Conservation (phyloP, 2,797 vertebrate species). For the Galagoides demidoff region DNA sequence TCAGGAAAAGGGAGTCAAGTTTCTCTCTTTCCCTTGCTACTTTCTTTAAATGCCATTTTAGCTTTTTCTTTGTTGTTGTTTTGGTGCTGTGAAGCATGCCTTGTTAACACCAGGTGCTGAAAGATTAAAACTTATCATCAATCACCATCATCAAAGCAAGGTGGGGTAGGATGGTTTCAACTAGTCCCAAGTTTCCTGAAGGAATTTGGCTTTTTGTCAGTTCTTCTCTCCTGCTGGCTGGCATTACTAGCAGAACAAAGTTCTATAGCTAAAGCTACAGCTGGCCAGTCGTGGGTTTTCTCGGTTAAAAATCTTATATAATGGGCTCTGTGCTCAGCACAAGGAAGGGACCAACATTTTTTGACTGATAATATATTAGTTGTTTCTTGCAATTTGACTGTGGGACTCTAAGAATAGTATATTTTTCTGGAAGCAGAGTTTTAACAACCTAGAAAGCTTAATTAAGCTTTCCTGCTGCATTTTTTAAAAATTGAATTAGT, state of each 20-base stretch:
- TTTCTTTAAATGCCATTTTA: background rate
- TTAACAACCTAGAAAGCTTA: conserved; percentile 81
- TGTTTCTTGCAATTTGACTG: conserved; percentile 53
- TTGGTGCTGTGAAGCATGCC: conserved; percentile 36
- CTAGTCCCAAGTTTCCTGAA: conserved; percentile 47
- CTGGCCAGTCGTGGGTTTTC: background rate
- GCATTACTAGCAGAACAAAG: background rate
- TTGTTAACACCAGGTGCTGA: conserved; percentile 72
- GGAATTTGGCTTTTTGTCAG: conserved; percentile 70
- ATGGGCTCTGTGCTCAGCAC: background rate
- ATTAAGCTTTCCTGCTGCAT: conserved; percentile 75
- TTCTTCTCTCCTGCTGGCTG: background rate
- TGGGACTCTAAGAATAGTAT: conserved; percentile 71
- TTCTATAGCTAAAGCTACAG: background rate
- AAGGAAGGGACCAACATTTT: background rate
- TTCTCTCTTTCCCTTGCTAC: background rate
- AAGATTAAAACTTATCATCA: conserved; percentile 64
- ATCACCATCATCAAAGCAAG: conserved; percentile 72
- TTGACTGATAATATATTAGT: background rate
- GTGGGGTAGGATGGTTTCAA: conserved; percentile 73
- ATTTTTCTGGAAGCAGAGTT: conserved; percentile 70
- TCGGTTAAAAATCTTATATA: background rate
- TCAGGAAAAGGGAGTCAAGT: background rate
- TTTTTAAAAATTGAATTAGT: conserved; percentile 77
- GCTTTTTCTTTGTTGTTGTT: conserved; percentile 40